Conservation (phyloP, 2,888 invertebrate species). For the Agrochola macilenta region DNA sequence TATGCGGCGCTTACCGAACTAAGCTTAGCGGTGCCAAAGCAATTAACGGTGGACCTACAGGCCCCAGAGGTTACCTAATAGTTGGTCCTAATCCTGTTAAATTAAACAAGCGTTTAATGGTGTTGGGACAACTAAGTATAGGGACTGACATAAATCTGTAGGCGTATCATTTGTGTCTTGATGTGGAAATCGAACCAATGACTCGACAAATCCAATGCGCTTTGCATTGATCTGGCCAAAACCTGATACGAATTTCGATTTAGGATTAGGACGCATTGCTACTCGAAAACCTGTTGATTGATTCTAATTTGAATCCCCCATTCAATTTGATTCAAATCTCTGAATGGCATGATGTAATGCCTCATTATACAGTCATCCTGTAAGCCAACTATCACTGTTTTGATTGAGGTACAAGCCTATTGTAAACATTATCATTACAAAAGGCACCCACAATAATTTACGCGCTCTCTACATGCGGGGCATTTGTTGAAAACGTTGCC, state of each 20-base stretch:
- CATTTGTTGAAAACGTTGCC: conserved; percentile 53
- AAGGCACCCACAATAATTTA: conserved; percentile 48
- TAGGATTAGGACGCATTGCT: conserved; percentile 25
- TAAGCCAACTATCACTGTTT: conserved; percentile 36
- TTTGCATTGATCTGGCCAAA: conserved; percentile 25
- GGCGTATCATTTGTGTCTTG: conserved; percentile 16
- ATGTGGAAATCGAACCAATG: conserved; percentile 27
- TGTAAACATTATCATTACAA: conserved; percentile 53
- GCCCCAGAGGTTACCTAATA: conserved; percentile 28
- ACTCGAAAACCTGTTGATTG: conserved; percentile 50
- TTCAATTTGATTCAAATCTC: conserved; percentile 29
- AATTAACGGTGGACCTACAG: conserved; percentile 35
- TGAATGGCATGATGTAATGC: conserved; percentile 40
- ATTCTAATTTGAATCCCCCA: conserved; percentile 39
- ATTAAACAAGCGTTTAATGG: conserved; percentile 30
- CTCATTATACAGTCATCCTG: conserved; percentile 26
- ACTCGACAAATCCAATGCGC: conserved; percentile 24
- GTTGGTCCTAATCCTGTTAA: conserved; percentile 26
- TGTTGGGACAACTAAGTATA: not conserved
- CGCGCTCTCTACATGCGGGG: conserved; percentile 31
- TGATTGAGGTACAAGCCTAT: conserved; percentile 42
- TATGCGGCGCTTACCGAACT: conserved; percentile 17
- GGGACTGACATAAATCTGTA: not conserved
- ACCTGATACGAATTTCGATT: conserved; percentile 23
- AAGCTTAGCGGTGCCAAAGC: conserved; percentile 15